Evolutionary conservation across 35 echinoderm and acorn worm genomes (phyloP), one percentile per base, ranked within the genome.

Genomic region (Amphiura filiformis): DNA sequence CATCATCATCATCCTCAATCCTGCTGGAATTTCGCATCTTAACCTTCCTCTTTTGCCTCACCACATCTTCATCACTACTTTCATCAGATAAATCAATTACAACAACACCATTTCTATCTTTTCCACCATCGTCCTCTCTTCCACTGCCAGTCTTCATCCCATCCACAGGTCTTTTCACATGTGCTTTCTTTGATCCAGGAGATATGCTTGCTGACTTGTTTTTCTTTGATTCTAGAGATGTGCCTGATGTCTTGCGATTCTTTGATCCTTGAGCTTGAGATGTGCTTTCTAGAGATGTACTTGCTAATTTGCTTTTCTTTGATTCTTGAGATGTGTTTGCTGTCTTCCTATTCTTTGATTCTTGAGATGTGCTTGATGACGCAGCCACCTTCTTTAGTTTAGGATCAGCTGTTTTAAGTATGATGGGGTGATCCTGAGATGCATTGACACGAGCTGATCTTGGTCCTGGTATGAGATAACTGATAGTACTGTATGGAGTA

Each of bases 401-500:
- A 4, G 61, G 61, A n/a, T 70, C 61, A 30, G 61, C 9, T 30
- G 2, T 70, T 70, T 70, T 70, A 23, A 70, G 7, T 70, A 70
- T 11, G 61, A 70, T 70, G 26, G 61, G 61, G 28, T 70, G 61
- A 30, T 70, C 61, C 61, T 70, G 61, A 15, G 61, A 18, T 30
- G 61, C 7, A 3, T 70, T 70, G 61, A 70, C 17, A 70, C 61
- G 61, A 35, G 44, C 20, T 65, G 84, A 88, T 77, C 80, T 93
- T 26, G 88, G 84, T 12, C 95, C 95, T 17, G 88, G 95, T 1
- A 93, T 52, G 80, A 97, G 80, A 49, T 97, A 97, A 35, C 91
- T 97, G 91, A 97, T 97, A 79, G 95, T 97, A 36, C 76, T 88
- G 79, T 93, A 97, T 22, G 95, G 91, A 4, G 95, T 97, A 87